phyloP scores from a whole-genome alignment of 2,888 invertebrate species.

The Allolobophora icterica region DNA sequence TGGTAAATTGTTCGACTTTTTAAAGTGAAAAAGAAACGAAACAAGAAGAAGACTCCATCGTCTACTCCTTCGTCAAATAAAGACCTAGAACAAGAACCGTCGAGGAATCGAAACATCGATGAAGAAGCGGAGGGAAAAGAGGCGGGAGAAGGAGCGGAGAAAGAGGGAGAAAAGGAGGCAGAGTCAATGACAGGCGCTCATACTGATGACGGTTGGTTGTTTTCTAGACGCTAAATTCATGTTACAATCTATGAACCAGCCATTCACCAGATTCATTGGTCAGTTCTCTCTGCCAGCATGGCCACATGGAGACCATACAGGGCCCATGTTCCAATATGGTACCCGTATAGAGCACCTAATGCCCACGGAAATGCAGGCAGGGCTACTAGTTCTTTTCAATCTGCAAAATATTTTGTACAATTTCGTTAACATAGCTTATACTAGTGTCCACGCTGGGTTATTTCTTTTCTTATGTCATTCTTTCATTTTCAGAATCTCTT shows the following conservation, averaged over 20 bases:
- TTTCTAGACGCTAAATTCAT: too few species aligned
- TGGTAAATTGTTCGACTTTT: not conserved
- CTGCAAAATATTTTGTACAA: too few species aligned
- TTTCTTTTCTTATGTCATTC: too few species aligned
- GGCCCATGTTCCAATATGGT: too few species aligned
- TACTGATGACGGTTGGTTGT: not conserved
- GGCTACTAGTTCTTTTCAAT: too few species aligned
- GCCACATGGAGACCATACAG: too few species aligned
- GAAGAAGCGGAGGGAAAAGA: not conserved
- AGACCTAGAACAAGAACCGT: not conserved
- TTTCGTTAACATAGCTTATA: too few species aligned
- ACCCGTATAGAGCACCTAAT: too few species aligned
- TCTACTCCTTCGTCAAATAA: not conserved
- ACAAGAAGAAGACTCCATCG: not conserved
- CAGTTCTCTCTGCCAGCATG: too few species aligned
- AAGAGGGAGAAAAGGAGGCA: not conserved
- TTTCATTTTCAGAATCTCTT: not conserved
- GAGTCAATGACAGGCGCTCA: not conserved
- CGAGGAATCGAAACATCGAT: not conserved
- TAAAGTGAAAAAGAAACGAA: slow-evolving; percentile 8
- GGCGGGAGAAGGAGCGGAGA: not conserved
- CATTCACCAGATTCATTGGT: too few species aligned
- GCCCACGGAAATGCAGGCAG: too few species aligned
- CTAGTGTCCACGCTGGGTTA: not conserved
- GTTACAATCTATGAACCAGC: too few species aligned